Conservation (phyloP, 2,113 vertebrate genomes). For the Arenaria interpres region DNA sequence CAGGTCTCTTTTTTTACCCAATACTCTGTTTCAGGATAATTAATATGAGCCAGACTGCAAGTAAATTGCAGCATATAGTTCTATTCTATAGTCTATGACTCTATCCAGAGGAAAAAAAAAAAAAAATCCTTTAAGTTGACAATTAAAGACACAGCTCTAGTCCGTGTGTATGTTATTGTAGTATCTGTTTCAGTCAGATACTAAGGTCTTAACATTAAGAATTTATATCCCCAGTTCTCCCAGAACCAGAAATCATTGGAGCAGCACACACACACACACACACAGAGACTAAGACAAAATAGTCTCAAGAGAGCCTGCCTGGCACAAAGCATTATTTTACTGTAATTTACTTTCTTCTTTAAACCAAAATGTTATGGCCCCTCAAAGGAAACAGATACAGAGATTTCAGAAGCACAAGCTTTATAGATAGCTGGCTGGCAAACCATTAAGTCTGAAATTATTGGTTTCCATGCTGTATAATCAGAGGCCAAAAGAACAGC, state of each 20-base stretch:
- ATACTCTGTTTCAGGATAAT: background rate
- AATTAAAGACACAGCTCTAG: background rate
- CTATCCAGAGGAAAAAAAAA: background rate
- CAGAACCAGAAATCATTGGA: background rate
- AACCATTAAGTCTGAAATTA: background rate
- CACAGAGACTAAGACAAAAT: background rate
- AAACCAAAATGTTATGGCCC: background rate
- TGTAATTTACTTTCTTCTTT: background rate
- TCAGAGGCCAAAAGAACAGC: slow-evolving; percentile 5
- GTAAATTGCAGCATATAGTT: slow-evolving; percentile 2
- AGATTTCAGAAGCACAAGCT: background rate
- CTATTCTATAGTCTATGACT: background rate
- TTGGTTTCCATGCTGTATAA: background rate
- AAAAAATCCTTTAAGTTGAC: background rate
- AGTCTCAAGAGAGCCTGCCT: background rate
- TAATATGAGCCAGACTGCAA: background rate
- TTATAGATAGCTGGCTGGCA: background rate
- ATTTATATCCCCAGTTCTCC: background rate
- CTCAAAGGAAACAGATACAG: background rate
- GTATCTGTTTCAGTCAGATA: background rate
- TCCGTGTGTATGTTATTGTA: background rate
- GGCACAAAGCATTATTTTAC: background rate
- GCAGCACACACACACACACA: background rate
- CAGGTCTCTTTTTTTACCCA: background rate
- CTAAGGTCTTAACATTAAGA: background rate